Evolutionary conservation across 2,888 invertebrate species (phyloP), one percentile per base, ranked within the genome.

Genomic region (Eutolmus rufibarbis): DNA sequence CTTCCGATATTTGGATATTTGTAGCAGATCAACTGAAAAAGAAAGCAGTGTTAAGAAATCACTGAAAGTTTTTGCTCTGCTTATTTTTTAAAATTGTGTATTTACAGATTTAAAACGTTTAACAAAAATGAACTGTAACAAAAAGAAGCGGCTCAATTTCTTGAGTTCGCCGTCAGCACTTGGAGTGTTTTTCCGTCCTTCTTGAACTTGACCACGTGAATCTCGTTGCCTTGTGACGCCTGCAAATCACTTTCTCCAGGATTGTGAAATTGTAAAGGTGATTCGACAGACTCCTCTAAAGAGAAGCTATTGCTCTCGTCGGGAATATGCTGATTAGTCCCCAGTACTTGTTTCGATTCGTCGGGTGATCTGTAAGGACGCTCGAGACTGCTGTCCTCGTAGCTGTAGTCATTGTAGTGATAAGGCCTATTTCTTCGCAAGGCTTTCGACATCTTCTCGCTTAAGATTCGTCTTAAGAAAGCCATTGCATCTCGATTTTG

Each of bases 401-500:
- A n/a, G 19, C 56, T 86, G n/a, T 74, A 12, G 28, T 76, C 46
- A 37, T 34, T 23, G 1, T 77, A 56, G 9, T 74, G 37, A 16
- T 56, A 5, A 1, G 14, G 14, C 19, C 12, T 51, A 56, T 46
- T 16, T 43, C 66, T 12, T 14, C 16, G 28, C 0, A 86, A 79
- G 90, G 90, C 91, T 46, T 90, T 89, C 14, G 90, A 89, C 5
- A 91, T 88, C 4, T 91, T 90, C 23, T 91, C 91, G 8, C 89
- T 89, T 40, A 91, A 89, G 5, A 92, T 89, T 87, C 90, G 90
- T 81, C 89, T 90, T 2, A 92, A 89, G 77, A 92, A 91, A 3
- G 90, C 89, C 16, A 90, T 90, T 0, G 91, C 91, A 85, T 92
- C 90, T 23, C 90, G 88, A 31, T 89, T 89, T 88, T 92, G 92